Conservation (phyloP, 2,888 invertebrate genomes). For the Tiliacea aurago region DNA sequence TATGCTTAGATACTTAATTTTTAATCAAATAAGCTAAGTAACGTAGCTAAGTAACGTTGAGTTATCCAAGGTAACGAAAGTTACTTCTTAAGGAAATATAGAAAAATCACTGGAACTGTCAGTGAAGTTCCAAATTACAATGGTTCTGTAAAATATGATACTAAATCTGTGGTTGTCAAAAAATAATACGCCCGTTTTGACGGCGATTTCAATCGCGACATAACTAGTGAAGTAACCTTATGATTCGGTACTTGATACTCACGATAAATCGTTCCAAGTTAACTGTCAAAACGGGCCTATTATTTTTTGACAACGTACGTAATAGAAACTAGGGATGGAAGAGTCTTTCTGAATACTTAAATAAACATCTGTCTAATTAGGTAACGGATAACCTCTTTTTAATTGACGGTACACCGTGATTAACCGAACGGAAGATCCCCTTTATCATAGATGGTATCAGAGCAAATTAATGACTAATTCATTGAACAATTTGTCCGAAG, state of each 20-base stretch:
- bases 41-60: background rate
- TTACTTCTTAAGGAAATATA: background rate
- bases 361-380: background rate
- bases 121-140: background rate
- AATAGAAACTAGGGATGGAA: slow-evolving; percentile 23
- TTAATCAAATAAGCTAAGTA: background rate
- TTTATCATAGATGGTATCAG: background rate
- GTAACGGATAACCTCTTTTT: slow-evolving; percentile 2
- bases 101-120: background rate
- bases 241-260: no score
- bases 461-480: background rate
- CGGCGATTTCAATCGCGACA: no score
- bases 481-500: background rate
- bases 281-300: no score
- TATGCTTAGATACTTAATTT: background rate
- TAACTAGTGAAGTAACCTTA: no score
- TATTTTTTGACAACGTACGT: no score
- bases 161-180: no score
- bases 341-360: background rate
- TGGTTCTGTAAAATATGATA: background rate
- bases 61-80: background rate
- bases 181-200: no score
- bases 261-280: no score
- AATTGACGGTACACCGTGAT: slow-evolving; percentile 10
- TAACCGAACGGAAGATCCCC: background rate